A percentile compares a stretch with the other conserved stretches of the same genome.
Evolutionary conservation across 2,113 vertebrate species (phyloP).

Genomic region (Cyprinus carpio): DNA sequence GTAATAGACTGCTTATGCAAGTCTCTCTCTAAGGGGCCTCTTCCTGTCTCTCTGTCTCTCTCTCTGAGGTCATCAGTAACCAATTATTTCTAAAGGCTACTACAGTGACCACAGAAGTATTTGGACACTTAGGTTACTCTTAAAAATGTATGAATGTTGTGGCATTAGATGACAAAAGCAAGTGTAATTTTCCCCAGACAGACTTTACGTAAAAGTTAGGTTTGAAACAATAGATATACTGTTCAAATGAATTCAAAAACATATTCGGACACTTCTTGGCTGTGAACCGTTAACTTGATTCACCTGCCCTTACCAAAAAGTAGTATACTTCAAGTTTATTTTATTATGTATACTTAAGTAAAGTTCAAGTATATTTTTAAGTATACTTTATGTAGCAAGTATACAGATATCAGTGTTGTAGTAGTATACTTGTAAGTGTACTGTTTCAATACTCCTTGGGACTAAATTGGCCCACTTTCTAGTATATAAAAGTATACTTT

Average conservation of each 20-base stretch:
- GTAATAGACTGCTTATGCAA: slow-evolving; percentile 38
- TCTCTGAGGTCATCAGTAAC: slow-evolving; percentile 27
- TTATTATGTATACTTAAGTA: too few species aligned
- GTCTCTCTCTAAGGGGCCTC: slow-evolving; percentile 18
- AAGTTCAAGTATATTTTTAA: too few species aligned
- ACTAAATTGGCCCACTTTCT: too few species aligned
- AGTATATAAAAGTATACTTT: too few species aligned
- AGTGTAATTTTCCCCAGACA: not conserved
- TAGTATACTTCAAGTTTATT: too few species aligned
- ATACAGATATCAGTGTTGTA: too few species aligned
- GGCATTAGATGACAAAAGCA: slow-evolving; percentile 23
- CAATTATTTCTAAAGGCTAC: slow-evolving; percentile 35
- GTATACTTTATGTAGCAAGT: too few species aligned
- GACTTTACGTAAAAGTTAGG: not conserved
- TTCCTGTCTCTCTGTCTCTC: slow-evolving; percentile 27
- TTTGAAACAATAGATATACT: not conserved
- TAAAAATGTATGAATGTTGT: slow-evolving; percentile 21
- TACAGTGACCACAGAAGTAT: slow-evolving; percentile 22
- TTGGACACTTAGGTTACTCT: slow-evolving; percentile 4
- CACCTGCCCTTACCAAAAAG: too few species aligned
- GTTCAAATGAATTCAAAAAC: too few species aligned
- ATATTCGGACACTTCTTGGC: not conserved
- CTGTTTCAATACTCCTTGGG: too few species aligned
- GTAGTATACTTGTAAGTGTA: too few species aligned
- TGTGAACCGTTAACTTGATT: not conserved